Evolutionary conservation across 2,797 vertebrate species (phyloP).

Genomic region (Ficedula albicollis): DNA sequence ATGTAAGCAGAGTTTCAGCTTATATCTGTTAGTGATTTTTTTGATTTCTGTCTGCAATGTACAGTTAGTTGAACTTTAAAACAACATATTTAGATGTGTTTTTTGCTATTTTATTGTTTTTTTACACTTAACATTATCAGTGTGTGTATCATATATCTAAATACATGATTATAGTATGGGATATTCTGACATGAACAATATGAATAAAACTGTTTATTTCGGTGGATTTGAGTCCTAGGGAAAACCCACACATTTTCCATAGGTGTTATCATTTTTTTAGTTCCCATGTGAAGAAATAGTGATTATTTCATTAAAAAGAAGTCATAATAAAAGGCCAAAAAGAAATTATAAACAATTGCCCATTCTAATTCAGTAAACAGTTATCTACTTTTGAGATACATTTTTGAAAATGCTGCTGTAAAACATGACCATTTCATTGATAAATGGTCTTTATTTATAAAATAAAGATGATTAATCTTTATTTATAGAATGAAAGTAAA

Average conservation of each 20-base stretch:
- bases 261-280: background rate
- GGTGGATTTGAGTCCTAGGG: background rate
- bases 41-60: background rate
- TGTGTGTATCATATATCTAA: background rate
- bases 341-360: fast-evolving
- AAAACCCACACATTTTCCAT: background rate
- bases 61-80: background rate
- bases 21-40: background rate
- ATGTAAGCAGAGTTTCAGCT: background rate
- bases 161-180: fast-evolving
- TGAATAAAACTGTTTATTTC: background rate
- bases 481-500: background rate
- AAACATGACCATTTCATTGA: background rate
- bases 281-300: background rate
- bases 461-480: background rate
- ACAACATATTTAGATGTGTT: background rate
- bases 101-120: background rate
- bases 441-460: background rate
- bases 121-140: background rate
- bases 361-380: background rate
- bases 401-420: background rate
- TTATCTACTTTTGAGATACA: background rate
- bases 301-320: background rate
- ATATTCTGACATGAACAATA: background rate
- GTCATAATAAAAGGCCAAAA: background rate